A percentile compares a stretch with the other conserved stretches of the same genome.
These are phyloP conservation scores for Remorina albescens DNA, from an alignment of 2,797 vertebrate species.

Conservation along the genomic window DNA sequence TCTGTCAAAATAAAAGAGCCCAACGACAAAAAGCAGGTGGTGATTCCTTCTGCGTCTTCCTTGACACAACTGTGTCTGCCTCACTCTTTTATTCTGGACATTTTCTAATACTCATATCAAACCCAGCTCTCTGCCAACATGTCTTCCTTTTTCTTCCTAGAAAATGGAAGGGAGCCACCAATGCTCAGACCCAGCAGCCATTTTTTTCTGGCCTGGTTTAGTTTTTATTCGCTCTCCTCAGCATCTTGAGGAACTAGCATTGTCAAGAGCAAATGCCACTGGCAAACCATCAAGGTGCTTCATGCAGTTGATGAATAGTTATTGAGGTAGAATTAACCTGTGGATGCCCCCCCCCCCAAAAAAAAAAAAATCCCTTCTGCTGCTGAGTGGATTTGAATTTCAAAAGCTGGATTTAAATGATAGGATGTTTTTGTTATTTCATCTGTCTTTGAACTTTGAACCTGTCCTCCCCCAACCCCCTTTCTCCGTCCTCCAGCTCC, in stretches of 20 bases:
- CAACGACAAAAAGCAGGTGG: neutral
- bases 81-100: neutral
- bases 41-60: neutral
- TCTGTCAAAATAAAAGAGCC: no score
- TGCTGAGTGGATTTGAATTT: neutral
- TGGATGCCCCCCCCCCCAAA: no score
- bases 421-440: neutral
- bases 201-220: slow-evolving; percentile 25
- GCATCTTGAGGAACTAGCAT: slow-evolving; percentile 13
- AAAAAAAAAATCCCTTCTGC: no score
- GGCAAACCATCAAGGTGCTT: neutral
- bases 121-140: neutral
- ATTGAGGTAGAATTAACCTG: neutral
- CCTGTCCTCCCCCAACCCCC: no score
- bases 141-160: neutral
- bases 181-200: neutral
- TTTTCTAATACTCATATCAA: neutral
- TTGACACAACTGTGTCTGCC: neutral
- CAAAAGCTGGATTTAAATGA: neutral
- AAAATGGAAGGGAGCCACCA: neutral
- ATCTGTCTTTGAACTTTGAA: neutral
- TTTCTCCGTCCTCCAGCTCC: neutral
- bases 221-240: slow-evolving; percentile 9
- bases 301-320: neutral
- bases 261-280: neutral